These are phyloP conservation scores for Branchipolynoe longqiensis DNA, from an alignment of 2,888 invertebrate species.

Conservation along the genomic window DNA sequence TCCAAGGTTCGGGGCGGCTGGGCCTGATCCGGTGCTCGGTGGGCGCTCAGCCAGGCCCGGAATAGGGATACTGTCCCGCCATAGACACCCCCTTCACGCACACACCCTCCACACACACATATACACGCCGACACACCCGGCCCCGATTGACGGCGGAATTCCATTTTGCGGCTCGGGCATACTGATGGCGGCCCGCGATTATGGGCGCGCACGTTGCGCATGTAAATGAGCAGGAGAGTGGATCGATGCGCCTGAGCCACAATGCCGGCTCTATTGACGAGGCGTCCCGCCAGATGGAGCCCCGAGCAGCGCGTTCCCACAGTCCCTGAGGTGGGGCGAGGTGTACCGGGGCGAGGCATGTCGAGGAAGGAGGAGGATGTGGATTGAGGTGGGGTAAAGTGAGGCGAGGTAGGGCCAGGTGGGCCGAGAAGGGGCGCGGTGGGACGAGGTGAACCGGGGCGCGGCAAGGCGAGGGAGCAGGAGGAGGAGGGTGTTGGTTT, in stretches of 20 bases:
- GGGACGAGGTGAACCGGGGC: too few relatives aligned
- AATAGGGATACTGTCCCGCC: not conserved
- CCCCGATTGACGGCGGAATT: constrained; percentile 14
- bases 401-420: too few relatives aligned
- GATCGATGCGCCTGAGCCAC: not conserved
- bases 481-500: too few relatives aligned
- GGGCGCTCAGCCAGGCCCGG: not conserved
- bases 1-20: not conserved
- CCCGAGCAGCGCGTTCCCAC: constrained; percentile 17
- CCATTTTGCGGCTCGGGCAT: constrained; percentile 17
- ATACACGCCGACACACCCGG: too few relatives aligned
- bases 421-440: too few relatives aligned
- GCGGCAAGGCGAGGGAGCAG: too few relatives aligned
- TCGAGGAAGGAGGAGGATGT: too few relatives aligned
- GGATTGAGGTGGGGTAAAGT: too few relatives aligned
- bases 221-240: constrained; percentile 2
- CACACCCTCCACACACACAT: too few relatives aligned
- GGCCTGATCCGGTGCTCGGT: constrained; percentile 1
- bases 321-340: too few relatives aligned
- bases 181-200: constrained; percentile 19
- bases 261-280: constrained; percentile 41
- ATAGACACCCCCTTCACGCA: too few relatives aligned
- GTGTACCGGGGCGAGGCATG: too few relatives aligned
- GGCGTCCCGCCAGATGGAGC: constrained; percentile 17
- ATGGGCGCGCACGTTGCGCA: constrained; percentile 4